phyloP scores from a whole-genome alignment of 2,888 invertebrate genomes.

The Cerastoderma edule region DNA sequence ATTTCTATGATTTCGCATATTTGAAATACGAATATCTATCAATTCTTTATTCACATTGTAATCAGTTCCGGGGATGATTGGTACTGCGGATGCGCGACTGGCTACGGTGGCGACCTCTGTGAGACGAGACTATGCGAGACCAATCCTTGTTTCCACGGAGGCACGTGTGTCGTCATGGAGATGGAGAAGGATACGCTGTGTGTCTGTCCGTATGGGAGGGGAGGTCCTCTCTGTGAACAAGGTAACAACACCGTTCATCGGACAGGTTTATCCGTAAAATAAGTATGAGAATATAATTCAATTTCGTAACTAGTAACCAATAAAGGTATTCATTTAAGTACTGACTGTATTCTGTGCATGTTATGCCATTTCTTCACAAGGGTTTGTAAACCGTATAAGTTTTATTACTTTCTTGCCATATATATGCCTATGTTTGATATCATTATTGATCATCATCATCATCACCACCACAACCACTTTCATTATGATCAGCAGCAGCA shows the following conservation, averaged over 20 bases:
- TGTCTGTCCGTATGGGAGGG: conserved; percentile 45
- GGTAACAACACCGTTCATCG: conserved; percentile 18
- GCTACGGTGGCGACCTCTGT: conserved; percentile 43
- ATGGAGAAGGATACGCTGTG: conserved; percentile 37
- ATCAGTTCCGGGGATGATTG: conserved; percentile 40
- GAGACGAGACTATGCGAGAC: conserved; percentile 37
- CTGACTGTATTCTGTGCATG: background rate
- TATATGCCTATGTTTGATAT: no score
- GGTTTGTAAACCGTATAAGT: no score
- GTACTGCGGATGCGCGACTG: conserved; percentile 38
- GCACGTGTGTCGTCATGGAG: conserved; percentile 46
- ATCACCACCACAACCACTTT: no score
- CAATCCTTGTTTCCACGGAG: conserved; percentile 47
- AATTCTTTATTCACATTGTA: background rate
- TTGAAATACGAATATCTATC: background rate
- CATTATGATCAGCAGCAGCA: no score
- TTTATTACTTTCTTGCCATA: no score
- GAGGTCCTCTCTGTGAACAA: conserved; percentile 40
- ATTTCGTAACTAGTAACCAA: no score
- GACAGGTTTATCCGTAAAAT: no score
- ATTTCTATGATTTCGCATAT: no score
- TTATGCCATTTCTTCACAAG: no score
- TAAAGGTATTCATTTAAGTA: no score
- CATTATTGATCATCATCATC: no score
- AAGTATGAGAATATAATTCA: no score